phyloP scores from a whole-genome alignment of 1,140 invertebrate genomes.

The Macrosteles quadrilineatus region DNA sequence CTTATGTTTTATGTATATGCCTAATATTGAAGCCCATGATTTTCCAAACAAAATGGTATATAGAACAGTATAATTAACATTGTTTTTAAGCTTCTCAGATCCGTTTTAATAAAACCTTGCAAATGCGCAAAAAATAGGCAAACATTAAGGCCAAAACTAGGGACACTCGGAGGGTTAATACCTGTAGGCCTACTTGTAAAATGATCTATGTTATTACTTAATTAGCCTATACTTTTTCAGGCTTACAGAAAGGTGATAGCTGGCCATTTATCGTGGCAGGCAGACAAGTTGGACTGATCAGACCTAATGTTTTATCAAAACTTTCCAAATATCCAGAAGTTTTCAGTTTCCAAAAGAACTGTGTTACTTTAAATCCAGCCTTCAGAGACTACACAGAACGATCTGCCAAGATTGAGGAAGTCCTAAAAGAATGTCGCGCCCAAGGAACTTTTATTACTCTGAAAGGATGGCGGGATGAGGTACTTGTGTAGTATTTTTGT shows the following conservation, averaged over 20 bases:
- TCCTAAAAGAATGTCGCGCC: conserved; percentile 69
- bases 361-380: conserved; percentile 79
- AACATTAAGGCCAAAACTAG: no score
- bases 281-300: conserved; percentile 83
- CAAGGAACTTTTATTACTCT: conserved; percentile 69
- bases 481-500: conserved; percentile 46
- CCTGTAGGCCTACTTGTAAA: no score
- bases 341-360: conserved; percentile 56
- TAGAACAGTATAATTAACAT: no score
- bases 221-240: no score
- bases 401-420: conserved; percentile 73
- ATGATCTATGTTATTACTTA: no score
- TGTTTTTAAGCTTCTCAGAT: no score
- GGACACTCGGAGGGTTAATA: no score
- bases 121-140: no score
- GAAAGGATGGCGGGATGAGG: conserved; percentile 90
- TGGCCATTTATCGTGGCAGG: conserved; percentile 84
- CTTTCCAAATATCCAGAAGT: conserved; percentile 82
- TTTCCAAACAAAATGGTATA: no score
- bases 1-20: no score
- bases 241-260: conserved; percentile 72
- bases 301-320: conserved; percentile 76
- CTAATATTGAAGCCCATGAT: no score
- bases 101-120: no score
- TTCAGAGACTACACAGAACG: conserved; percentile 81